Percentiles rank a stretch among this genome's conserved stretches.
Conservation (phyloP, 2,113 vertebrate genomes). For the human region DNA sequence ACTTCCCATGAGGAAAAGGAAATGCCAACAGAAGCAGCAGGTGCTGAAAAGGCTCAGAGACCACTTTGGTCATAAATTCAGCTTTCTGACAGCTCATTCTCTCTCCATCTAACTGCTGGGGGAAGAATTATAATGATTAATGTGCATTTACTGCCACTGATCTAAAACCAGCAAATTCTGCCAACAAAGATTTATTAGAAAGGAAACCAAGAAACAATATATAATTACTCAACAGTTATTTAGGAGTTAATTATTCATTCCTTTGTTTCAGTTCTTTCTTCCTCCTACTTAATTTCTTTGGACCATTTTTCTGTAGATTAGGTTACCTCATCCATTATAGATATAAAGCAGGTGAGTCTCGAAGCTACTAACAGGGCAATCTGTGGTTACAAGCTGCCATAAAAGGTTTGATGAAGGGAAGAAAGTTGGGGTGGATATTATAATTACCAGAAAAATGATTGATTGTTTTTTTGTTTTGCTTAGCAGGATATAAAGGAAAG, state of each 20-base stretch:
- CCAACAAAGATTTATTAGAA: neutral
- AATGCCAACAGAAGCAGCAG: neutral
- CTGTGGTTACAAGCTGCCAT: neutral
- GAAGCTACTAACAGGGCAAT: neutral
- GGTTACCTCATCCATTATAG: neutral
- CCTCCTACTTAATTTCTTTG: neutral
- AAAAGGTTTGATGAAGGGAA: neutral
- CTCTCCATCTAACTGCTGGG: neutral
- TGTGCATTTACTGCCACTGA: neutral
- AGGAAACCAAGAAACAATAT: neutral
- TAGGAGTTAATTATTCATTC: slow-evolving; percentile 31
- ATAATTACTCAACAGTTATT: neutral
- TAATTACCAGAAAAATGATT: neutral
- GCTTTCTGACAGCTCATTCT: neutral
- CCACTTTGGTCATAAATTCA: neutral
- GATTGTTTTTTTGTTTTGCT: neutral
- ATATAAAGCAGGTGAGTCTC: neutral
- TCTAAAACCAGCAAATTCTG: neutral
- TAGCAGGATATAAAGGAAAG: neutral
- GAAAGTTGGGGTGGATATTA: neutral
- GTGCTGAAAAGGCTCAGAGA: neutral
- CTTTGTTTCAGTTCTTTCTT: slow-evolving; percentile 10
- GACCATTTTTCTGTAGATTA: neutral
- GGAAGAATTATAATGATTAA: neutral
- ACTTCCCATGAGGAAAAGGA: neutral